Percentiles rank a stretch among this genome's conserved stretches.
phyloP scores from a whole-genome alignment of 2,797 vertebrate species.

The Podargus strigoides region DNA sequence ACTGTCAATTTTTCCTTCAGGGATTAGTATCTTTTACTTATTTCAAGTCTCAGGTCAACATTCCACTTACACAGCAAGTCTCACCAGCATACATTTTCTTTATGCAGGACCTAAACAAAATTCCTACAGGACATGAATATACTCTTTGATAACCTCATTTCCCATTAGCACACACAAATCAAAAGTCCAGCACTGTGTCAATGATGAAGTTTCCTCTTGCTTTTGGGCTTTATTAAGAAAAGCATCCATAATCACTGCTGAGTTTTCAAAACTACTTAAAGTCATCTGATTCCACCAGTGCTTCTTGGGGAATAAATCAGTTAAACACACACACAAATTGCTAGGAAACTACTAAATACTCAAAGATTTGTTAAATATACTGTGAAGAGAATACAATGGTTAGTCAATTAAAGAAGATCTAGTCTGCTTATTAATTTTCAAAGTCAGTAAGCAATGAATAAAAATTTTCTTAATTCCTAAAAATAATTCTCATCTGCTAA shows the following conservation, averaged over 20 bases:
- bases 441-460: background rate
- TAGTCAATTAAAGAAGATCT: background rate
- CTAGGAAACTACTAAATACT: background rate
- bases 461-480: background rate
- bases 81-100: background rate
- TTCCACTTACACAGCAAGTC: background rate
- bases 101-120: background rate
- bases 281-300: background rate
- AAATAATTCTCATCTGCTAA: background rate
- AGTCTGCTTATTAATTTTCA: constrained; percentile 12
- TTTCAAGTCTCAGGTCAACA: background rate
- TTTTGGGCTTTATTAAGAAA: background rate
- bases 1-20: background rate
- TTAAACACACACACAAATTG: background rate
- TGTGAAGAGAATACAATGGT: background rate
- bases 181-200: background rate
- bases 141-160: background rate
- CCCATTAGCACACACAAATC: background rate
- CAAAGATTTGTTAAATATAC: background rate
- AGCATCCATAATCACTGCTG: background rate
- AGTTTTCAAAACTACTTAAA: background rate
- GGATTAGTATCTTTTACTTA: background rate
- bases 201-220: background rate
- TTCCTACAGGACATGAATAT: background rate
- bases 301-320: background rate